A percentile compares a stretch with the other conserved stretches of the same genome.
phyloP scores from a whole-genome alignment of 2,113 vertebrate species.

The Pedionomus torquatus region DNA sequence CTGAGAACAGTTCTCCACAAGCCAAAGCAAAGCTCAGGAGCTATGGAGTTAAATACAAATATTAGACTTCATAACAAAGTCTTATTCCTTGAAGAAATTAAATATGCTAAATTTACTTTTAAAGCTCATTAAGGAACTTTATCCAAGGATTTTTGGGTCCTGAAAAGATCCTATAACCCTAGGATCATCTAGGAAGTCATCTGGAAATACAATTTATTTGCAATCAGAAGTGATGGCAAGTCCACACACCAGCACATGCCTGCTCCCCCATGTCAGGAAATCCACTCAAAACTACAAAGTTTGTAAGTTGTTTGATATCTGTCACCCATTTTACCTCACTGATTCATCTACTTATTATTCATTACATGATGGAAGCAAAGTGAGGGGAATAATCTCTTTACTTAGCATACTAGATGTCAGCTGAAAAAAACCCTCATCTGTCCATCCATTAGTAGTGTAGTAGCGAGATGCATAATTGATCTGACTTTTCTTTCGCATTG shows the following conservation, averaged over 20 bases:
- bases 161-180: neutral
- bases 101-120: neutral
- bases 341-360: conserved; percentile 5
- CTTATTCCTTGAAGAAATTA: neutral
- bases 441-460: neutral
- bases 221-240: neutral
- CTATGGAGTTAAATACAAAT: neutral
- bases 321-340: neutral
- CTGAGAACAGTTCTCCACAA: neutral
- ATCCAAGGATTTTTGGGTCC: neutral
- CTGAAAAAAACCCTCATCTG: neutral
- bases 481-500: neutral
- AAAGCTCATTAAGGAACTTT: neutral
- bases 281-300: neutral
- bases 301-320: neutral
- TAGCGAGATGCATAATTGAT: conserved; percentile 11
- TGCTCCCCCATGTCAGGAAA: neutral
- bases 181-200: neutral
- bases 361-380: neutral
- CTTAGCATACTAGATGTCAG: neutral
- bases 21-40: neutral
- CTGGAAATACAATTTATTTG: neutral
- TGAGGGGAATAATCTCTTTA: neutral
- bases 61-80: neutral
- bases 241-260: neutral